Evolutionary conservation across 2,888 invertebrate genomes (phyloP), one percentile per base, ranked within the genome.

Genomic region (Lasiommata megera): DNA sequence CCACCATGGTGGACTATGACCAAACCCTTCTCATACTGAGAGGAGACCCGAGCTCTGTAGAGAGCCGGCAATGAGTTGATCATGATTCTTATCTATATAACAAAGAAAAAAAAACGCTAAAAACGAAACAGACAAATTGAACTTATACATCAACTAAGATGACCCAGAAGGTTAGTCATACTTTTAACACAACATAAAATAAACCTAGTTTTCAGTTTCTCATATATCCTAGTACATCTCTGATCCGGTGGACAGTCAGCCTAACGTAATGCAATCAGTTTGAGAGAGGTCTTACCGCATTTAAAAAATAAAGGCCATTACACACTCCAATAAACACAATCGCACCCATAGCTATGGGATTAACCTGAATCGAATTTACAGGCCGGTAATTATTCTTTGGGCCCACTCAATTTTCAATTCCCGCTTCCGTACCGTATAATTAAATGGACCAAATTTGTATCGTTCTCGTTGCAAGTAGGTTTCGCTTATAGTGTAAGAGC

Each of bases 401-500:
- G 52, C 56, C 57, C 47, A 52, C 61, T 64, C 60, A 62, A 64
- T 64, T 65, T 66, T 63, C 62, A 63, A 64, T 64, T 63, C 56
- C 43, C 54, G 58, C 56, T 59, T 58, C 54, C 56, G 55, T 55
- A 23, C 63, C 55, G 50, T 63, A 57, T 67, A 66, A 66, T 66
- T 62, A 65, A 66, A 65, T 62, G 58, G 55, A 57, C 55, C 57
- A 60, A 64, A 63, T 64, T 62, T 64, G 60, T 66, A 52, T 56
- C 58, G 47, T 37, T 52, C 36, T 36, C 18, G 38, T 59, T 44
- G 44, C 34, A 46, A 46, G 16, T 11, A 46, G 6, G 16, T 31
- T 31, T 31, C 31, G 12, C 14, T 16, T 46, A 16, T 31, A 29
- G 29, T 29, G 0, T 1, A 16, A 46, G 46, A 46, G 46, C 7